Base-by-base conservation (phyloP, 2,888 invertebrate species). In the Poecilobothrus nobilitatus region DNA sequence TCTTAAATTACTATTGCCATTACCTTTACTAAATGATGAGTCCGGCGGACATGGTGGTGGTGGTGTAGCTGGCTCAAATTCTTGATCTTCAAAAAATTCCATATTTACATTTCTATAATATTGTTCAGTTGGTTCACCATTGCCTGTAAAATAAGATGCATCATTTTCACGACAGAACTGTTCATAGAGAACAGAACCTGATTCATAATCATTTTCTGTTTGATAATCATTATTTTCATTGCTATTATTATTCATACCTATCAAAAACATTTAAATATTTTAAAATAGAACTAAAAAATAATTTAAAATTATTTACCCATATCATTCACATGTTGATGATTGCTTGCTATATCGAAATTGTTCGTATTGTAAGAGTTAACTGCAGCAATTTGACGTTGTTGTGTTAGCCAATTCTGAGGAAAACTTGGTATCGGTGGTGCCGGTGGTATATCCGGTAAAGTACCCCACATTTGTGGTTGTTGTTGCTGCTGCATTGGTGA, bases 41-140 rank as follows among this genome's bases (percentile, higher is more conserved):
- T 75, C 75, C 34, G 74, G 73, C 7, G 74, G 73, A 71, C 73
- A 74, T 68, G 74, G 74, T 63, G 74, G 75, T 66, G 76, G 75
- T 21, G 76, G 75, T 69, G 75, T 74, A 53, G 74, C 74, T 66
- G 75, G 74, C 66, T 76, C 76, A 67, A 75, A 75, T 68, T 76
- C 72, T 71, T 74, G 74, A 71, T 75, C 74, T 68, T 76, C 75
- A 66, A 75, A 74, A 71, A 75, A 75, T 72, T 75, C 75, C 74
- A 75, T 74, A 71, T 76, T 76, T 41, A 76, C 75, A 71, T 76
- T 76, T 61, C 76, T 73, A 67, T 76, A 76, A 70, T 76, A 76
- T 68, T 76, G 74, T 71, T 76, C 76, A 22, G 76, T 76, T 65
- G 76, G 76, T 70, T 76, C 76, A 65, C 76, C 76, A 66, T 74